These are phyloP conservation scores for Tetramorium alpestre DNA, from an alignment of 1,140 invertebrate genomes.

Conservation along the genomic window DNA sequence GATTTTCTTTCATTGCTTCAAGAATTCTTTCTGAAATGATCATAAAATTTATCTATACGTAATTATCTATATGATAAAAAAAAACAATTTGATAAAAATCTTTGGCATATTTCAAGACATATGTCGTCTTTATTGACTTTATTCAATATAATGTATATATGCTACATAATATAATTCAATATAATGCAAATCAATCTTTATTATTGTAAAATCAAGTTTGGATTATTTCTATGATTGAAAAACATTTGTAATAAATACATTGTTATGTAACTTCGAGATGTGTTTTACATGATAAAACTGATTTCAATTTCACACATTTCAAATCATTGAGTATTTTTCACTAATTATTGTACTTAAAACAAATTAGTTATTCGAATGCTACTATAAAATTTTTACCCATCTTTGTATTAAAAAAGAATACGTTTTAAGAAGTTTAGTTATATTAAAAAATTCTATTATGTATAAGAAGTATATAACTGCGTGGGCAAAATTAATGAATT, in stretches of 20 bases:
- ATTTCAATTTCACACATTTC: not conserved
- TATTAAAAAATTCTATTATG: not conserved
- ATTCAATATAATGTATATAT: not conserved
- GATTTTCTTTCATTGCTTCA: not conserved
- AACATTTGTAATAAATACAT: not conserved
- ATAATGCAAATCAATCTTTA: not conserved
- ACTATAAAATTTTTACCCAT: not conserved
- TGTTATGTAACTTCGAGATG: not conserved
- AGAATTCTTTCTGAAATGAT: not conserved
- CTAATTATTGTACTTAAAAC: not conserved
- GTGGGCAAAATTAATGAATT: not conserved
- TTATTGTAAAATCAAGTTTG: conserved; percentile 11
- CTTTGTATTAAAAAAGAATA: not conserved
- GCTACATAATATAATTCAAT: not conserved
- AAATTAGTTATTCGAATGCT: not conserved
- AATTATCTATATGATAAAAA: not conserved
- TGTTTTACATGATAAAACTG: not conserved
- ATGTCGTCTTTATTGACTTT: not conserved
- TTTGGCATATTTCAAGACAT: not conserved
- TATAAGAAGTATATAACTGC: not conserved
- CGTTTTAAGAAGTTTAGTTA: not conserved
- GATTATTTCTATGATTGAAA: not conserved
- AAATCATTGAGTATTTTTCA: not conserved
- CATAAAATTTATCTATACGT: not conserved
- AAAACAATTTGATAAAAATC: not conserved